phyloP scores from a whole-genome alignment of 2,888 invertebrate genomes.

The Exocentrus adspersus region DNA sequence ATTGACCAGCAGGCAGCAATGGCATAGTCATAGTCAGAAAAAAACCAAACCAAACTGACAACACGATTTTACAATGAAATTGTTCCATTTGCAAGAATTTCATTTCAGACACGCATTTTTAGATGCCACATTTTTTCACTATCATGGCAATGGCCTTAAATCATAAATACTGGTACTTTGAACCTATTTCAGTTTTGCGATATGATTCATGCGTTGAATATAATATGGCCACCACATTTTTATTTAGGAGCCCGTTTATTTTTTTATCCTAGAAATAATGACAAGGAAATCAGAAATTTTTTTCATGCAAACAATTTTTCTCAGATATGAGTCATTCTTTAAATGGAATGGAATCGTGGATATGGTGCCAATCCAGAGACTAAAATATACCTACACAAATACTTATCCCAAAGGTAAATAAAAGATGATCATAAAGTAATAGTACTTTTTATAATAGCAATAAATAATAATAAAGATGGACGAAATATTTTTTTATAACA shows the following conservation, averaged over 20 bases:
- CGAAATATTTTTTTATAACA: too few relatives aligned
- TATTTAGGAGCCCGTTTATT: not conserved
- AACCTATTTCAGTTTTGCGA: not conserved
- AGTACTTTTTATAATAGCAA: too few relatives aligned
- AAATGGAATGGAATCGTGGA: not conserved
- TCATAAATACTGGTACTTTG: constrained; percentile 21
- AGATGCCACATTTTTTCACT: too few relatives aligned
- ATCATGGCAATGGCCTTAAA: constrained; percentile 5
- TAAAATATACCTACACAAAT: constrained; percentile 1
- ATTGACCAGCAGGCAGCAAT: too few relatives aligned
- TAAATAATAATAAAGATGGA: too few relatives aligned
- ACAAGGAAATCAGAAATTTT: constrained; percentile 6
- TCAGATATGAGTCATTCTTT: constrained; percentile 4
- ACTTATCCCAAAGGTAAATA: not conserved
- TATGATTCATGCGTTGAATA: constrained; percentile 14
- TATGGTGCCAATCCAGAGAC: not conserved
- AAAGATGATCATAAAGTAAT: not conserved
- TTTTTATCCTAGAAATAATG: constrained; percentile 10
- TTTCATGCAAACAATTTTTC: not conserved
- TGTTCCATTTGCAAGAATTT: too few relatives aligned
- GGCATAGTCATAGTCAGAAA: too few relatives aligned
- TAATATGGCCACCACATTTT: constrained; percentile 4
- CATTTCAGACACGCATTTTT: not conserved
- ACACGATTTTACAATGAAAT: too few relatives aligned
- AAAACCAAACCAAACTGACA: too few relatives aligned